Conservation (phyloP, 2,797 vertebrate species). For the Sebastolobus altivelis region DNA sequence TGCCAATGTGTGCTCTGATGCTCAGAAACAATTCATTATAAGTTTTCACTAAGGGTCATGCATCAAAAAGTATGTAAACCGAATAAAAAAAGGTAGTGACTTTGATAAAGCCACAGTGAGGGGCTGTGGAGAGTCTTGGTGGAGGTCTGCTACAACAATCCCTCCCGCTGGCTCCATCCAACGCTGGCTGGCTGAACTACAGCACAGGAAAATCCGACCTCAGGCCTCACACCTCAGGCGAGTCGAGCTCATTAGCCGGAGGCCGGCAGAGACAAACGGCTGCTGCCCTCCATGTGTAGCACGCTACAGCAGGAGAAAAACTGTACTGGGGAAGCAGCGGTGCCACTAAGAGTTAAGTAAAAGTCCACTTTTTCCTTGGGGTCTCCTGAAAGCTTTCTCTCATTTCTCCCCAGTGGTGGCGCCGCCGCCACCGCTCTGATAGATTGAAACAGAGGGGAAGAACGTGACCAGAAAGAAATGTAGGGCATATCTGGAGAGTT, state of each 20-base stretch:
- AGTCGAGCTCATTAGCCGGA: constrained; percentile 15
- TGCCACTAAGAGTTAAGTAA: constrained; percentile 40
- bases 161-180: constrained; percentile 22
- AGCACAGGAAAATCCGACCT: not conserved
- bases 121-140: constrained; percentile 2
- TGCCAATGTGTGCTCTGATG: not conserved
- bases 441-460: constrained; percentile 34
- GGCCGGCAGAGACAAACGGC: constrained; percentile 8
- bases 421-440: not conserved
- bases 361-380: constrained; percentile 36
- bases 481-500: not conserved
- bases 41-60: not conserved
- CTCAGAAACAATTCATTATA: not conserved
- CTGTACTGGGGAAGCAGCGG: constrained; percentile 15
- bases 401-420: constrained; percentile 20
- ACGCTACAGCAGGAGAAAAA: not conserved
- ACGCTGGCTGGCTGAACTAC: constrained; percentile 16
- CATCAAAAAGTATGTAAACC: not conserved
- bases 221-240: constrained; percentile 22
- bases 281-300: constrained; percentile 3
- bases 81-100: not conserved
- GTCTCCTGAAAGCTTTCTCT: constrained; percentile 27
- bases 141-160: constrained; percentile 1
- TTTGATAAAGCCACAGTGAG: not conserved
- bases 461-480: constrained; percentile 41